Base-by-base conservation (phyloP, 2,113 vertebrate genomes). In the Cichladusa arquata region DNA sequence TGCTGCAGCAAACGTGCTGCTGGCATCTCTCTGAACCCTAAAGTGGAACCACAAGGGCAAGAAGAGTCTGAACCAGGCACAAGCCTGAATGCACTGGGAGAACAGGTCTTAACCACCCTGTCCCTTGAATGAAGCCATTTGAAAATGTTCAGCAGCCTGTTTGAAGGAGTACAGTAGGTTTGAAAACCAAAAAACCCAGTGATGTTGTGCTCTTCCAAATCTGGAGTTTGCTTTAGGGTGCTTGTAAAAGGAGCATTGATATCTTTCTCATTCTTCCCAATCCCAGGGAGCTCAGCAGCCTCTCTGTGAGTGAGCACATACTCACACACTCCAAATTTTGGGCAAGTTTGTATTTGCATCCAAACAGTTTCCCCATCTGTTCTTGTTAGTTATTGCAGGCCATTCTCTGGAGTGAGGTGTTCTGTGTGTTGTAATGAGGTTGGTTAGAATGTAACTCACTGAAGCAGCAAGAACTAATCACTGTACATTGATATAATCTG, bases 311-410 rank as follows among this genome's bases (percentile, higher is more conserved):
- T 54, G 61, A 93, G 51, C 66, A 47, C 20, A 29, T 8, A 31
- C 20, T 38, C 34, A 66, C 18, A 29, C 28, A 54, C 44, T 65
- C 61, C 76, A 57, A 58, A 56, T 69, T 92, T 82, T 85, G 73
- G 85, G 77, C 81, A 71, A 71, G 84, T 84, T 79, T 87, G 8
- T 71, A 28, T 94, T 94, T 93, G 51, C 77, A 42, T 92, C 87
- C 93, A 86, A 94, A 93, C 61, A 91, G 79, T 88, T 95, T 89
- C 42, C 77, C 95, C 96, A 82, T 94, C 95, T 97, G 92, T 74
- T 97, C 79, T 48, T 66, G 80, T 67, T 76, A 18, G 88, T 86
- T 93, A 81, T 95, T 72, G 47, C 42, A 86, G 94, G 74, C 78
- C 61, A 2, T 91, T 94, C 76, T 92, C 85, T 62, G 54, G 91